Percentiles rank a stretch among this genome's conserved stretches.
These are phyloP conservation scores for Eudasyphora cyanicolor DNA, from an alignment of 2,888 invertebrate species.

Conservation along the genomic window DNA sequence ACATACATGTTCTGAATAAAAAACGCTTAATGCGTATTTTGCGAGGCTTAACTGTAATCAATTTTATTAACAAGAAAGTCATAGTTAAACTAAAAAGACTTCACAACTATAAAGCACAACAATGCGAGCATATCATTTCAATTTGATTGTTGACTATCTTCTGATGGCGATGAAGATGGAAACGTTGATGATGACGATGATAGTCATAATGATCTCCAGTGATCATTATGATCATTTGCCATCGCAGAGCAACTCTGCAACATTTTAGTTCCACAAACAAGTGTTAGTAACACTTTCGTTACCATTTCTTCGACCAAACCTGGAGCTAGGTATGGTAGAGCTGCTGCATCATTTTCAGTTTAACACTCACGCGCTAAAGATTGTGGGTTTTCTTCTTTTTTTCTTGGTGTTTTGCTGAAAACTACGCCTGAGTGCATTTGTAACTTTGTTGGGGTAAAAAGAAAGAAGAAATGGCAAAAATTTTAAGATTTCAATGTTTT, in stretches of 20 bases:
- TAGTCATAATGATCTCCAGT: neutral
- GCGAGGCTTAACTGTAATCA: neutral
- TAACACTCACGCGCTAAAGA: slow-evolving; percentile 47
- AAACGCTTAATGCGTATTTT: neutral
- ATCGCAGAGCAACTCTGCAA: no score
- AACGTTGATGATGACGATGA: slow-evolving; percentile 16
- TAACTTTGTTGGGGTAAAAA: neutral
- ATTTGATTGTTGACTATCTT: slow-evolving; percentile 7
- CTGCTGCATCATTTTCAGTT: slow-evolving; percentile 60
- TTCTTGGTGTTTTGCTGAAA: slow-evolving; percentile 29
- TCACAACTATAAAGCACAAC: neutral
- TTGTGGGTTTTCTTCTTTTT: neutral
- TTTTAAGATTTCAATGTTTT: neutral
- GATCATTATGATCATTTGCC: no score
- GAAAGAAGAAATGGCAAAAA: slow-evolving; percentile 20
- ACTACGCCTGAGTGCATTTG: slow-evolving; percentile 59
- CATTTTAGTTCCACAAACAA: no score
- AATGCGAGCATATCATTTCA: neutral
- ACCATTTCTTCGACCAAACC: slow-evolving; percentile 13
- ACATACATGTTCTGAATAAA: no score
- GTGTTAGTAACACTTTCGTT: slow-evolving; percentile 62
- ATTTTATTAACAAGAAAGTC: slow-evolving; percentile 43
- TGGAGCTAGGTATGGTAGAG: neutral
- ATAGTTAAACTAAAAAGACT: slow-evolving; percentile 8
- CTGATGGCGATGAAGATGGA: slow-evolving; percentile 36